Evolutionary conservation across 2,888 invertebrate species (phyloP).

Genomic region (Sthenelais limicola): DNA sequence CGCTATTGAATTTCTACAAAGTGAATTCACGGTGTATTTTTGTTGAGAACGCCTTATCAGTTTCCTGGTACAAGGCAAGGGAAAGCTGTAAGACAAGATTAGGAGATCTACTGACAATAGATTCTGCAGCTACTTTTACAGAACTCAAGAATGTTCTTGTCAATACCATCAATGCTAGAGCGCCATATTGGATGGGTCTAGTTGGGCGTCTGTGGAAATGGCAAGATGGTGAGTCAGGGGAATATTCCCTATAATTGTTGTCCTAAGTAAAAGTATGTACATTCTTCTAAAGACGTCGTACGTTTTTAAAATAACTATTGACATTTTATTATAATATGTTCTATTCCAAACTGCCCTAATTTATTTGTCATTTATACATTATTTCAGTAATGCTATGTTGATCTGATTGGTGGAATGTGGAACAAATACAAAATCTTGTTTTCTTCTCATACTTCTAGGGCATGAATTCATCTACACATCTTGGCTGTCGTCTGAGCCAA

Average conservation of each 20-base stretch:
- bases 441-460: neutral
- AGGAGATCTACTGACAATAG: constrained; percentile 12
- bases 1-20: neutral
- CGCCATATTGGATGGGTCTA: constrained; percentile 21
- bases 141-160: neutral
- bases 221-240: constrained; percentile 17
- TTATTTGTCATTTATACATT: no score
- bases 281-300: no score
- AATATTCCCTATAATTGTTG: no score
- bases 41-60: neutral
- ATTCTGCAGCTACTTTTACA: neutral
- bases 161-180: neutral
- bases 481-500: neutral
- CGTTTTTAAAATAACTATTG: no score
- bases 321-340: no score
- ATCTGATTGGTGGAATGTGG: no score
- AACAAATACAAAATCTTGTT: no score
- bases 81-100: neutral
- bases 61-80: constrained; percentile 4
- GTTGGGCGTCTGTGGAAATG: constrained; percentile 15
- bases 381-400: no score
- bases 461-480: constrained; percentile 16
- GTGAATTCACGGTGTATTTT: neutral
- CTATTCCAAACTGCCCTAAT: no score
- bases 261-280: no score